Evolutionary conservation across 2,113 vertebrate species (phyloP).

Genomic region (Boulengeromyrus knoepffleri): DNA sequence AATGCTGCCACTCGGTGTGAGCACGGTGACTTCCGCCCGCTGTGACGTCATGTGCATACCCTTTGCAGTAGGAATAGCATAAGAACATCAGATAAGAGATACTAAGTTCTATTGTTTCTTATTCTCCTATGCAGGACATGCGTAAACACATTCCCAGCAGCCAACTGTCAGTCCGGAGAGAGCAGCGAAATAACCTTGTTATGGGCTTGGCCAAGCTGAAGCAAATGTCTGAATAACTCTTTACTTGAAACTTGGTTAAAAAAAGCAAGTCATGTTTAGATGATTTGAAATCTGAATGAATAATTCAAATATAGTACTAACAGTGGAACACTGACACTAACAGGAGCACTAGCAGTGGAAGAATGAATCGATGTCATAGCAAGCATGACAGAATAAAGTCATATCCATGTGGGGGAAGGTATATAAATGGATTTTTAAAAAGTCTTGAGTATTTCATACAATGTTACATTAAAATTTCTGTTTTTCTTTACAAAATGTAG

Average conservation of each 20-base stretch:
- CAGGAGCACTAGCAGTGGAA: background rate
- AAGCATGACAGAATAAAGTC: background rate
- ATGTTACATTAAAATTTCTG: background rate
- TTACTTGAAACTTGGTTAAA: background rate
- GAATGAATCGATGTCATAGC: background rate
- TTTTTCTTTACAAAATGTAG: background rate
- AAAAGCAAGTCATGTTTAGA: background rate
- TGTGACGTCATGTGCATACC: no score
- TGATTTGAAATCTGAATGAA: background rate
- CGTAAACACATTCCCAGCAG: conserved; percentile 65
- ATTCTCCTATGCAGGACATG: conserved; percentile 68
- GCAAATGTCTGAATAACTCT: conserved; percentile 44
- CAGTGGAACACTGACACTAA: background rate
- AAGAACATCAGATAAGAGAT: no score
- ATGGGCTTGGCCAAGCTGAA: conserved; percentile 75
- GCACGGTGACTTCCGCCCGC: no score
- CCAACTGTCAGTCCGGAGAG: conserved; percentile 66
- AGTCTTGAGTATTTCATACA: background rate
- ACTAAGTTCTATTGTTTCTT: background rate
- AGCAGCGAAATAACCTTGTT: conserved; percentile 78
- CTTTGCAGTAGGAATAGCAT: no score
- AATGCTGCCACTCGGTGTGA: no score
- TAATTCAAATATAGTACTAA: background rate
- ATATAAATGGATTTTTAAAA: background rate
- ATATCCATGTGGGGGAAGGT: background rate